Evolutionary conservation across 1,140 invertebrate species (phyloP).

Genomic region (Tetramorium simillimum): DNA sequence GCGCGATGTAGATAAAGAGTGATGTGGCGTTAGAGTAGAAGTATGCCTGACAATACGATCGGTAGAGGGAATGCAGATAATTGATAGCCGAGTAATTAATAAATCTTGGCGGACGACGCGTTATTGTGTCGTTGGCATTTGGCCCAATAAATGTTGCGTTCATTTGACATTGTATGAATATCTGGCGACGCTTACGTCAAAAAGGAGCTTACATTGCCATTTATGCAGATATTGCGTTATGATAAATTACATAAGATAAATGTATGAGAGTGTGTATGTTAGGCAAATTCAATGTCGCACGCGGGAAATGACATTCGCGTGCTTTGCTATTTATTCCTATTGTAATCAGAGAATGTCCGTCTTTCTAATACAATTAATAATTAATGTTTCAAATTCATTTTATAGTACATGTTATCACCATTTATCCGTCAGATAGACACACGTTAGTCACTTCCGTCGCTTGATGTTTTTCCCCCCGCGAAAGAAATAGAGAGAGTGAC

Average conservation of each 20-base stretch:
- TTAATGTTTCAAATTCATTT: not conserved
- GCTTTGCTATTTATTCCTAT: not conserved
- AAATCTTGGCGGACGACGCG: not conserved
- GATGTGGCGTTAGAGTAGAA: not conserved
- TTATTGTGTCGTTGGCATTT: constrained; percentile 4
- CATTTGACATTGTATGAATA: not conserved
- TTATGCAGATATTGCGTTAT: not conserved
- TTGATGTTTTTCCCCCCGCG: not conserved
- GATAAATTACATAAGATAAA: constrained; percentile 5
- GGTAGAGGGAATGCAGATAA: not conserved
- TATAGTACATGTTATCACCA: not conserved
- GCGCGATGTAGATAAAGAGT: not conserved
- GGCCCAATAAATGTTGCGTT: not conserved
- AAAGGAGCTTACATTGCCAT: not conserved
- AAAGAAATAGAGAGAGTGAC: constrained; percentile 51
- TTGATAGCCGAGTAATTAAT: constrained; percentile 19
- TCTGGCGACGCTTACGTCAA: not conserved
- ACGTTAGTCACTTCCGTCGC: constrained; percentile 15
- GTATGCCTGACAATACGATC: not conserved
- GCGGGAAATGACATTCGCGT: not conserved
- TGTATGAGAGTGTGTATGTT: not conserved
- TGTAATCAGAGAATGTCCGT: not conserved
- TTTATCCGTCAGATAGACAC: constrained; percentile 29
- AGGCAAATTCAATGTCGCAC: not conserved
- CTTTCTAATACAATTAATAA: not conserved